A percentile compares a stretch with the other conserved stretches of the same genome.
Evolutionary conservation across 2,113 vertebrate species (phyloP).

Genomic region (Labeo rohita): DNA sequence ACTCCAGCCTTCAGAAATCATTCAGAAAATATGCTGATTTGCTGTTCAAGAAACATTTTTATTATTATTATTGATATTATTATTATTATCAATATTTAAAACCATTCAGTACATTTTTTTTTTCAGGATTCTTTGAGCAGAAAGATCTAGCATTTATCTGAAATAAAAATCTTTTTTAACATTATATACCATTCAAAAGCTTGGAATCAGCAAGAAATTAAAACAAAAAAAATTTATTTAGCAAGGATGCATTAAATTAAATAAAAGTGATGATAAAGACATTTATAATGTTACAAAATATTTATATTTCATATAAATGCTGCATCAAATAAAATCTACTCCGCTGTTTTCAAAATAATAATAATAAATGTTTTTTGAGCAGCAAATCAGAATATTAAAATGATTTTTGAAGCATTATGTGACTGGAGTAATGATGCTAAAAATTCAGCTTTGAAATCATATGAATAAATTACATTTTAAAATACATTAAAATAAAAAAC

Average conservation of each 20-base stretch:
- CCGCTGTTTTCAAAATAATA: background rate
- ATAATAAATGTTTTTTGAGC: background rate
- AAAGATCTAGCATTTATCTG: too few species aligned
- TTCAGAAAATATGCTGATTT: too few species aligned
- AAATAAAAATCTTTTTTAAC: too few species aligned
- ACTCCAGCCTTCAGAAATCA: too few species aligned
- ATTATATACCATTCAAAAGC: too few species aligned
- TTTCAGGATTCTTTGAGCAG: too few species aligned
- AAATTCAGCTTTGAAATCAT: background rate
- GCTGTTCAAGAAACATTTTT: too few species aligned
- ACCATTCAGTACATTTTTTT: too few species aligned
- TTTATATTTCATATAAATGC: background rate
- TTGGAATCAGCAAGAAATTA: too few species aligned
- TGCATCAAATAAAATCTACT: too few species aligned
- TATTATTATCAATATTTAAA: too few species aligned
- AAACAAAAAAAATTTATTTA: background rate
- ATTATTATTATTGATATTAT: too few species aligned
- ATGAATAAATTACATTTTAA: background rate
- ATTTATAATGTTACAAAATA: background rate
- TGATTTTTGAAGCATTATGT: background rate
- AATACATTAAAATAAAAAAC: background rate
- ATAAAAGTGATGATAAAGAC: background rate
- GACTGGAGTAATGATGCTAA: background rate
- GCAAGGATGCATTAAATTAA: background rate
- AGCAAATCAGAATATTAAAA: background rate